Conservation (phyloP, 1,140 invertebrate species). For the Sweltsa coloradensis region DNA sequence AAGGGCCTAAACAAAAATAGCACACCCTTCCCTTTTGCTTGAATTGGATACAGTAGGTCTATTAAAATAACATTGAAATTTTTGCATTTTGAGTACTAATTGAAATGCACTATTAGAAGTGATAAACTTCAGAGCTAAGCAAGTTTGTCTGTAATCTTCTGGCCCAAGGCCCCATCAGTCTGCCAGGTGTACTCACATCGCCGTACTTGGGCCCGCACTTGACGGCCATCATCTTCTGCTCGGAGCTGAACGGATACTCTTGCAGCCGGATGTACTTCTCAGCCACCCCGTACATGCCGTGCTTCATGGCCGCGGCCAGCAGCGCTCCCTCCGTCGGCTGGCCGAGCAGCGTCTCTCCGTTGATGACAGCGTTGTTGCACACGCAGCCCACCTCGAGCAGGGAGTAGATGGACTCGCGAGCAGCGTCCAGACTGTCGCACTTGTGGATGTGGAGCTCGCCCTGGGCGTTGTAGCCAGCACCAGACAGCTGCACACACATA, state of each 20-base stretch:
- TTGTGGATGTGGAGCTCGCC: conserved; percentile 73
- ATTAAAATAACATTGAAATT: too few relatives aligned
- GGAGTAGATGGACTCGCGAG: conserved; percentile 53
- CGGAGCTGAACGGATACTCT: conserved; percentile 94
- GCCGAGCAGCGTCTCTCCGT: conserved; percentile 73
- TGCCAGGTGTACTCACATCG: conserved; percentile 46
- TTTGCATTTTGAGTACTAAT: too few relatives aligned
- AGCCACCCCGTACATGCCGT: conserved; percentile 69
- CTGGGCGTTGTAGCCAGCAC: conserved; percentile 81
- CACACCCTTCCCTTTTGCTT: too few relatives aligned
- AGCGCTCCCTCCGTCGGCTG: conserved; percentile 97
- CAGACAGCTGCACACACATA: conserved; percentile 53
- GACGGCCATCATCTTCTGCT: conserved; percentile 99
- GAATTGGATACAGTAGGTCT: too few relatives aligned
- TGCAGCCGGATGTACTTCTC: conserved; percentile 77
- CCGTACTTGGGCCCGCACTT: conserved; percentile 73
- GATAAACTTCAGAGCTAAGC: too few relatives aligned
- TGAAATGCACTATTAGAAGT: too few relatives aligned
- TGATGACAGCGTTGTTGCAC: conserved; percentile 93
- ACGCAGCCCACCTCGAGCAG: conserved; percentile 70
- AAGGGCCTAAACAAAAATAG: too few relatives aligned
- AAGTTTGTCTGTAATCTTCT: too few relatives aligned
- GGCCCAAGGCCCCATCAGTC: too few relatives aligned
- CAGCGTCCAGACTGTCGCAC: conserved; percentile 60
- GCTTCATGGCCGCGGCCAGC: conserved; percentile 82